Conservation (phyloP, 2,797 vertebrate genomes). For the Ambastaia sidthimunki region DNA sequence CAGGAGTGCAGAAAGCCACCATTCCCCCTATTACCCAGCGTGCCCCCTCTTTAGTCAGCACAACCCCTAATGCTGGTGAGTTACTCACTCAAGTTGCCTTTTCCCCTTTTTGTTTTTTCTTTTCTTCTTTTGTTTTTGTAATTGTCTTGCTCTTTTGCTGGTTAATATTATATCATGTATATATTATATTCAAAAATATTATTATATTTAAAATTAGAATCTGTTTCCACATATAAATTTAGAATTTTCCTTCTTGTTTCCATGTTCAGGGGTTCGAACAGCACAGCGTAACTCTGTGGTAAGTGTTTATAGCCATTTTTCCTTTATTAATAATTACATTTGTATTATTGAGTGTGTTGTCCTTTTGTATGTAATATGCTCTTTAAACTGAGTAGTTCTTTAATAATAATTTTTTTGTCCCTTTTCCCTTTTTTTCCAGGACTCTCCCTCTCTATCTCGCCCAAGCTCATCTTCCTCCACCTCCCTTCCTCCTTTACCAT, state of each 20-base stretch:
- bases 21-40: constrained; percentile 64
- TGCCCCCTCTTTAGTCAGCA: constrained; percentile 63
- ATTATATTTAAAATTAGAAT: background rate
- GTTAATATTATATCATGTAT: background rate
- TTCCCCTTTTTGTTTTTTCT: too few relatives aligned
- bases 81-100: background rate
- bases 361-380: background rate
- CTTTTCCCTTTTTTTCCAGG: constrained; percentile 61
- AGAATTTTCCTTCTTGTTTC: background rate
- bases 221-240: background rate
- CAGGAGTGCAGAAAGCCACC: constrained; percentile 77
- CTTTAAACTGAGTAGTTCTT: background rate
- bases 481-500: constrained; percentile 80
- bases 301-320: background rate
- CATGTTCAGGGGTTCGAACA: constrained; percentile 12
- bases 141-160: background rate
- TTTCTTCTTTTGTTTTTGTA: background rate
- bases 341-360: background rate
- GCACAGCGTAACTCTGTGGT: constrained; percentile 37
- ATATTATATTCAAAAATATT: too few relatives aligned
- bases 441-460: constrained; percentile 71
- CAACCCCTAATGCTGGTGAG: constrained; percentile 69
- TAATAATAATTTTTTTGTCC: background rate
- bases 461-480: constrained; percentile 53
- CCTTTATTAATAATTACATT: background rate